phyloP scores from a whole-genome alignment of 1,140 invertebrate species.

The Zaprionus vittiger region DNA sequence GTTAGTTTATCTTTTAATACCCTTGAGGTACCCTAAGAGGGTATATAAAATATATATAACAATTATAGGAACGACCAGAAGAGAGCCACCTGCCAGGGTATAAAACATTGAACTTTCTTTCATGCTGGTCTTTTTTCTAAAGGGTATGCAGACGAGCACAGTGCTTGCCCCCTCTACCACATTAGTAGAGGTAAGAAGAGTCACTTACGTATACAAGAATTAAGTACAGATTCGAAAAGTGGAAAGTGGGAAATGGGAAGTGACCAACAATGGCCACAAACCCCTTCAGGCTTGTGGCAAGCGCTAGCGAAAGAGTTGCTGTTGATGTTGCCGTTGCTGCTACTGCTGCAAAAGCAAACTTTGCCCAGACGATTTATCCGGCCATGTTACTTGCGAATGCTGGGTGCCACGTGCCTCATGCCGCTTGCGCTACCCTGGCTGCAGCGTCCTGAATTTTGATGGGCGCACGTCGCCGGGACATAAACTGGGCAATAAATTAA shows the following conservation, averaged over 20 bases:
- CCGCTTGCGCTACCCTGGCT: too few species aligned
- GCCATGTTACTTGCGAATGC: constrained; percentile 1
- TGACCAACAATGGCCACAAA: constrained; percentile 1
- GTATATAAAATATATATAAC: too few species aligned
- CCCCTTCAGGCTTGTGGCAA: neutral
- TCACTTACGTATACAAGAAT: neutral
- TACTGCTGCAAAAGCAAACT: constrained; percentile 2
- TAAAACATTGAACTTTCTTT: too few species aligned
- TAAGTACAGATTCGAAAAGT: neutral
- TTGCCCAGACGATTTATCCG: neutral
- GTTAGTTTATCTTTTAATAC: too few species aligned
- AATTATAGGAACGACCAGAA: too few species aligned
- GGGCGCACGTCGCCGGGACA: constrained; percentile 3
- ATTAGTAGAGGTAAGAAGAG: neutral
- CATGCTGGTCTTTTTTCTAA: neutral
- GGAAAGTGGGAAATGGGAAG: neutral
- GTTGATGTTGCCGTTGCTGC: neutral
- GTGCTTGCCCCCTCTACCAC: neutral
- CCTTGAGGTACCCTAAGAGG: too few species aligned
- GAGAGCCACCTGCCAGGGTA: too few species aligned
- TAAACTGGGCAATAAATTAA: constrained; percentile 5
- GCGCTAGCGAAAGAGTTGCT: neutral
- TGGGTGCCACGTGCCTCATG: neutral
- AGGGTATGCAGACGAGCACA: neutral
- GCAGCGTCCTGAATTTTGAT: neutral